These are phyloP conservation scores for Trachops cirrhosus DNA, from an alignment of 2,797 vertebrate genomes.

Conservation along the genomic window DNA sequence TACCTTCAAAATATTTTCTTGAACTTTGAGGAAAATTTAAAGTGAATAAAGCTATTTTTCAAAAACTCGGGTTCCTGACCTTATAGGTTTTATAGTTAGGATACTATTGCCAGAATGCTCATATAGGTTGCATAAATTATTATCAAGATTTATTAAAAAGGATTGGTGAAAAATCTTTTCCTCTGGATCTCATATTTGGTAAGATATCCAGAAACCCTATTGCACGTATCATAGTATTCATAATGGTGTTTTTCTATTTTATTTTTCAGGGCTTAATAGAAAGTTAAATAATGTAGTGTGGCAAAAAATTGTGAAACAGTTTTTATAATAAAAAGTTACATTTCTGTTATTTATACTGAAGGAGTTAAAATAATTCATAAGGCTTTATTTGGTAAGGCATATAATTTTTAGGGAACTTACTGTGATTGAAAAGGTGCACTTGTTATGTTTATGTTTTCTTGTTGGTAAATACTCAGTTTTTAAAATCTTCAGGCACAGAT, in stretches of 20 bases:
- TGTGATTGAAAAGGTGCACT: neutral
- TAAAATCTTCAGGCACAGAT: neutral
- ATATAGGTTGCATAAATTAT: neutral
- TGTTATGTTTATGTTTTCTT: constrained; percentile 7
- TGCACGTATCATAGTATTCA: neutral
- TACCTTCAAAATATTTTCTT: neutral
- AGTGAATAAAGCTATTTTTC: constrained; percentile 22
- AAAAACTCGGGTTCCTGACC: neutral
- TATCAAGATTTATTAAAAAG: neutral
- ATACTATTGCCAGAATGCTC: neutral
- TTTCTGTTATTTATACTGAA: neutral
- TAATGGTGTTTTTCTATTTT: neutral
- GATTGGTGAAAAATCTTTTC: neutral
- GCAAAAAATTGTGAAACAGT: neutral
- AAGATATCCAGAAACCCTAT: neutral
- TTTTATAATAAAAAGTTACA: neutral
- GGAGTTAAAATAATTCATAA: neutral
- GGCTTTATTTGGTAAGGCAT: neutral
- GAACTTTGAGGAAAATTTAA: neutral
- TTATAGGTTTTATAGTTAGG: neutral
- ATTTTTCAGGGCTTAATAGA: neutral
- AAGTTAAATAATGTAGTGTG: neutral
- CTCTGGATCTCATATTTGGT: neutral
- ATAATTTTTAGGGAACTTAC: neutral
- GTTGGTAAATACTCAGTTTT: neutral